These are phyloP conservation scores for Mesocricetus auratus DNA, from an alignment of 2,113 vertebrate genomes.

Conservation along the genomic window DNA sequence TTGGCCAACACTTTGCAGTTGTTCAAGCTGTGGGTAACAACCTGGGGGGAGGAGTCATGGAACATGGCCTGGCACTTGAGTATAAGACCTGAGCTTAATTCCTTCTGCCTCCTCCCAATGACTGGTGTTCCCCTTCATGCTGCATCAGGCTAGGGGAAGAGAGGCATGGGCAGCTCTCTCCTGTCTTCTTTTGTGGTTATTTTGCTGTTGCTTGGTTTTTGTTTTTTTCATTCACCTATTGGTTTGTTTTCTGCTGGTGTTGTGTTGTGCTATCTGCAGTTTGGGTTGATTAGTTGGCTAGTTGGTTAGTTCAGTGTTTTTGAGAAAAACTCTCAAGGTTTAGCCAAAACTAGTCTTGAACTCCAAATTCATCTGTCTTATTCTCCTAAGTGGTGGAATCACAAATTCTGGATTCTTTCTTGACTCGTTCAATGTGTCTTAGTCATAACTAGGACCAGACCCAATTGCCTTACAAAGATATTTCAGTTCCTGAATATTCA, in stretches of 20 bases:
- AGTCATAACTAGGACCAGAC: background rate
- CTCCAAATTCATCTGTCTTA: background rate
- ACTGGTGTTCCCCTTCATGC: background rate
- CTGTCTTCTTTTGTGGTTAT: background rate
- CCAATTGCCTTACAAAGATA: background rate
- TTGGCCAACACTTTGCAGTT: background rate
- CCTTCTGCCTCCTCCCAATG: background rate
- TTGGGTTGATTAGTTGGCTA: background rate
- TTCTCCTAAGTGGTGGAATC: background rate
- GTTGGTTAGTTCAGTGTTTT: background rate
- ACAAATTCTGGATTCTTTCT: background rate
- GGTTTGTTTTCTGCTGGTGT: background rate
- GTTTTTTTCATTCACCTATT: background rate
- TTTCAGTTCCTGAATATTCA: background rate
- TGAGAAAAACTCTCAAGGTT: background rate
- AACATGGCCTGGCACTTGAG: background rate
- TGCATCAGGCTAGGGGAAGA: too few relatives aligned
- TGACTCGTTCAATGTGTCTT: background rate
- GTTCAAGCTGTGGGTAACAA: background rate
- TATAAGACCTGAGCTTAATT: background rate
- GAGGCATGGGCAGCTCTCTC: background rate
- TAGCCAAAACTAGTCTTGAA: background rate
- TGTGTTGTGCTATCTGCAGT: background rate
- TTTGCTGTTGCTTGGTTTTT: background rate
- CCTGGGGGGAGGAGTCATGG: background rate